Evolutionary conservation across 2,888 invertebrate species (phyloP).

Genomic region (Salticus scenicus): DNA sequence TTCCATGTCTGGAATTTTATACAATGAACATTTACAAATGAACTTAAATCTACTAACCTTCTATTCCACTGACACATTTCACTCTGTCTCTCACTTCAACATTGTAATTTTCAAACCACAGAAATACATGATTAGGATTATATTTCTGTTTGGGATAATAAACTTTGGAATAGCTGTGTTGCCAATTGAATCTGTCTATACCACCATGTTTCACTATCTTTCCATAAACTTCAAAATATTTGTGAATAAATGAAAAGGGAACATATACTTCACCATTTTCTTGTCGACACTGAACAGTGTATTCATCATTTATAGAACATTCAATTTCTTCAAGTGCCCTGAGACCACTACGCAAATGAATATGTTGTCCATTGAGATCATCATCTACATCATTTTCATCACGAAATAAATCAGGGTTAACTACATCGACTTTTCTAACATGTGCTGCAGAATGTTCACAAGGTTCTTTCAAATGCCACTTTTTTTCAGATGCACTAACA

Average conservation of each 20-base stretch:
- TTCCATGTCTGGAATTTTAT: too few species aligned
- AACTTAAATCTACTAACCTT: conserved; percentile 79
- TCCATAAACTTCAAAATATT: conserved; percentile 95
- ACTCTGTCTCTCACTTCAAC: conserved; percentile 97
- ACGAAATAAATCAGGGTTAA: conserved; percentile 39
- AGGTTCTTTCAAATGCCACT: conserved; percentile 31
- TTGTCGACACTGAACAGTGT: conserved; percentile 85
- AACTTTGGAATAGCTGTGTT: conserved; percentile 93
- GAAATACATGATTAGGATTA: conserved; percentile 91
- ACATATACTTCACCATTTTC: conserved; percentile 89
- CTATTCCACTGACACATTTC: conserved; percentile 93
- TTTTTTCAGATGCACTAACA: conserved; percentile 2
- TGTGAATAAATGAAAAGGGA: conserved; percentile 93
- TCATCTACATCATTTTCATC: conserved; percentile 36
- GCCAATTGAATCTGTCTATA: conserved; percentile 92
- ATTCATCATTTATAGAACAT: conserved; percentile 92
- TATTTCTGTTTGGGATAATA: conserved; percentile 92
- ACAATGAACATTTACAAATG: too few species aligned
- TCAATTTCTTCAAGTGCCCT: conserved; percentile 64
- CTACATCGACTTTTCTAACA: conserved; percentile 15
- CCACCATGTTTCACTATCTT: conserved; percentile 83
- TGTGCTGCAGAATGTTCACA: background rate
- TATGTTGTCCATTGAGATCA: conserved; percentile 24
- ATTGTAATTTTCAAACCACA: conserved; percentile 98
- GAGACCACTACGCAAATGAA: conserved; percentile 27